Evolutionary conservation across 2,113 vertebrate genomes (phyloP).

Genomic region (Platichthys flesus): DNA sequence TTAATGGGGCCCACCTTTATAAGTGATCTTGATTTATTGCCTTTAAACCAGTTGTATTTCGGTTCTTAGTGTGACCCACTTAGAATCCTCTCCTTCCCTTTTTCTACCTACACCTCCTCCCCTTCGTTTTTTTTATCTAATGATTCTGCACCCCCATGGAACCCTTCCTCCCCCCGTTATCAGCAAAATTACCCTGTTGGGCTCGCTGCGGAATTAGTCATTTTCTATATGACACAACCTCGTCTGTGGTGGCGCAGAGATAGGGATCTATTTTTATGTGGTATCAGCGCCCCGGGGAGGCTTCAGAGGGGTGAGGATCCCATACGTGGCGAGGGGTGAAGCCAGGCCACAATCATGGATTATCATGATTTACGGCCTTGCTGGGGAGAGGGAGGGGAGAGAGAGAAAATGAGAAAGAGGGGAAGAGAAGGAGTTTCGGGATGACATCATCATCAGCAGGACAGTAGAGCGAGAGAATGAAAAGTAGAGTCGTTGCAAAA

Average conservation of each 20-base stretch:
- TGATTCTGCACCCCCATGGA: conserved; percentile 49
- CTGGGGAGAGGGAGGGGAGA: conserved; percentile 30
- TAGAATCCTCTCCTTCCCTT: conserved; percentile 56
- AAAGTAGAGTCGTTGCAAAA: conserved; percentile 60
- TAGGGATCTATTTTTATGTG: conserved; percentile 81
- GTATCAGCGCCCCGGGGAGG: conserved; percentile 73
- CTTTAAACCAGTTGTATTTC: conserved; percentile 71
- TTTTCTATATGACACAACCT: conserved; percentile 80
- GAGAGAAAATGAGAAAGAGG: conserved; percentile 25
- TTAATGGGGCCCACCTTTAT: conserved; percentile 63
- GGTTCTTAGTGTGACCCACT: conserved; percentile 73
- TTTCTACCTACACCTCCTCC: conserved; percentile 48
- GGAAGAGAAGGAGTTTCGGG: conserved; percentile 57
- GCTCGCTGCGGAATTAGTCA: conserved; percentile 76
- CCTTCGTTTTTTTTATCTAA: conserved; percentile 46
- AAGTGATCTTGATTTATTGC: conserved; percentile 77
- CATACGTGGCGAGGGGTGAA: conserved; percentile 77
- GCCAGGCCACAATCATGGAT: conserved; percentile 79
- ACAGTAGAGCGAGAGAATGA: conserved; percentile 24
- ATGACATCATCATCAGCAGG: conserved; percentile 72
- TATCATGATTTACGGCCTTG: conserved; percentile 79
- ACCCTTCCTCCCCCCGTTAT: conserved; percentile 69
- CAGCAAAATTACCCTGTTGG: conserved; percentile 78
- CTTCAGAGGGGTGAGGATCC: conserved; percentile 76
- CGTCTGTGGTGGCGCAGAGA: conserved; percentile 76